Conservation (phyloP, 2,113 vertebrate species). For the Psilopsiagon aurifrons region DNA sequence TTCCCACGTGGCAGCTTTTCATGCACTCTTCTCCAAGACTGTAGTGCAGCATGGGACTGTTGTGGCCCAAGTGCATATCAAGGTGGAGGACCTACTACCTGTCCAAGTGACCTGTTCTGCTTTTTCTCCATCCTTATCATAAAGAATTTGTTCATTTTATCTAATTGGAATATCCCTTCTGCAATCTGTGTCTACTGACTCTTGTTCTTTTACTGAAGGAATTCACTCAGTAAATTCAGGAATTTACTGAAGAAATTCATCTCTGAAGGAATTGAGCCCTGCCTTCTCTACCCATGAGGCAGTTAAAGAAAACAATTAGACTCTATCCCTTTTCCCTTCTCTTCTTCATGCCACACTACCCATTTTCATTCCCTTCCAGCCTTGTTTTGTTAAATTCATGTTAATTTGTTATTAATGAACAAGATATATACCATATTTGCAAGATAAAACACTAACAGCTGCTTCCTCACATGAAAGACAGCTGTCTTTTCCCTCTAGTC, state of each 20-base stretch:
- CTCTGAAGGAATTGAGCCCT: neutral
- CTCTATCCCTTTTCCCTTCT: neutral
- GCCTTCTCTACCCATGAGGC: neutral
- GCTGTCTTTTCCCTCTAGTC: neutral
- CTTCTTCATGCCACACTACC: neutral
- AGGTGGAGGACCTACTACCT: neutral
- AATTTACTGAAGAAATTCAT: too few relatives aligned
- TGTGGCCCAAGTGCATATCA: neutral
- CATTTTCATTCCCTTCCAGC: neutral
- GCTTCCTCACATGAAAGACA: neutral
- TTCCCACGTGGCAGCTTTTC: neutral
- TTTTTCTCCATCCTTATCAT: neutral
- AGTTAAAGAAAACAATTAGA: neutral
- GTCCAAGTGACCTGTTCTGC: neutral
- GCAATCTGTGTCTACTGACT: neutral
- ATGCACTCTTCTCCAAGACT: neutral
- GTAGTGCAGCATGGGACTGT: fast-evolving
- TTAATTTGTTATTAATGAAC: neutral
- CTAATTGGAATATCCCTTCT: neutral
- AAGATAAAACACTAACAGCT: neutral
- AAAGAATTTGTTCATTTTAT: neutral
- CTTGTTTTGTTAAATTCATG: neutral
- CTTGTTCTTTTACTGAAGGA: neutral
- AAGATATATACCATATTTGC: neutral
- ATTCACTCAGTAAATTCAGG: too few relatives aligned